Evolutionary conservation across 2,797 vertebrate species (phyloP).

Genomic region (Oreochromis grahami): DNA sequence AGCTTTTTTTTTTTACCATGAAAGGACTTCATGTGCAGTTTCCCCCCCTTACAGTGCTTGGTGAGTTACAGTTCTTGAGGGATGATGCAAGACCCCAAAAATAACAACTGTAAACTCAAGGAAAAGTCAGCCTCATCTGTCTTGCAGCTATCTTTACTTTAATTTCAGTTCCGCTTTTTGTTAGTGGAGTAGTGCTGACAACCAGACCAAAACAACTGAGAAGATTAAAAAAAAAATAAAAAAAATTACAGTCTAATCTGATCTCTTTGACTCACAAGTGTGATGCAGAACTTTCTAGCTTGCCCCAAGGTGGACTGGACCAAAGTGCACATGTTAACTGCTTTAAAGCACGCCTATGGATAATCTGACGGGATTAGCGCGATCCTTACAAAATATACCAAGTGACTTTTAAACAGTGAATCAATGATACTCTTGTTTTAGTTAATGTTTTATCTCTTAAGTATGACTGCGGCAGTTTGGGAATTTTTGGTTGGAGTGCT

Average conservation of each 20-base stretch:
- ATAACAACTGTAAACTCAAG: constrained; percentile 45
- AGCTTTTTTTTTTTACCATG: constrained; percentile 53
- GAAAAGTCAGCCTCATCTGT: constrained; percentile 31
- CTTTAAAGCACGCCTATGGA: neutral
- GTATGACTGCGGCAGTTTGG: neutral
- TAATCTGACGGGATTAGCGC: no score
- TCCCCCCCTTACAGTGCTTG: constrained; percentile 2
- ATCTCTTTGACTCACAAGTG: neutral
- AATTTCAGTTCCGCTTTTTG: constrained; percentile 44
- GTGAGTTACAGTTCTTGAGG: constrained; percentile 27
- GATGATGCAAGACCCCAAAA: constrained; percentile 61
- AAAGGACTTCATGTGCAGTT: constrained; percentile 46
- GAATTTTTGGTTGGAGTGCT: neutral
- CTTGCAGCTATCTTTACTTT: constrained; percentile 1
- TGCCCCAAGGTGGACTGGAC: neutral
- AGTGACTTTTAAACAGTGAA: neutral
- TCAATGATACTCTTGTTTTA: neutral
- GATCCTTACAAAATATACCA: neutral
- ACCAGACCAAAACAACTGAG: constrained; percentile 5
- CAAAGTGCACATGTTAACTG: neutral
- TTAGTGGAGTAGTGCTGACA: constrained; percentile 9
- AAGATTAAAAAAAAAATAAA: neutral
- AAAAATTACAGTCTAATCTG: neutral
- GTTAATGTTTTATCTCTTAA: constrained; percentile 50
- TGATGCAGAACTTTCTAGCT: neutral